Base-by-base conservation (phyloP, 2,888 invertebrate genomes). In the Lordiphosa fenestrarum region DNA sequence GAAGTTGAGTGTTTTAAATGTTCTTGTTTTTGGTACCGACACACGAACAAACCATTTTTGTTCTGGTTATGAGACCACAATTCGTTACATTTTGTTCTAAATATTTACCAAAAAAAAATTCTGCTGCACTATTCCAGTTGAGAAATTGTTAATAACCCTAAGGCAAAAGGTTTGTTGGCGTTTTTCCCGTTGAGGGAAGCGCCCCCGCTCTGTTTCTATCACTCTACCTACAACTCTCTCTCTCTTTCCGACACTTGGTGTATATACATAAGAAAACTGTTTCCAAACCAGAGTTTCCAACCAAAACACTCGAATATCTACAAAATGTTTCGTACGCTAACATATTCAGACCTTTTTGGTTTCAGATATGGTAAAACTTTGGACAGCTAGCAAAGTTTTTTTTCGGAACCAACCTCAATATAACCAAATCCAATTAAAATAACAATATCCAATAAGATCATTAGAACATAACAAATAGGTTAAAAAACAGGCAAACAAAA, bases 301-400 rank as follows among this genome's bases (percentile, higher is more conserved):
- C 41, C 52, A 62, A 52, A 62, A 56, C 57, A 73, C 58, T 53
- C 50, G 53, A 63, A 44, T 55, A 50, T 58, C 21, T n/a, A 54
- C 53, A 57, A 58, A 55, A 53, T 71, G 64, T 64, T 55, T 73
- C 70, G 72, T 67, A 64, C 69, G 80, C 84, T 81, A 81, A 81
- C 80, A 83, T 76, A 73, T 83, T 83, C 64, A 81, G 80, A 83
- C 73, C 85, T 81, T 54, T 81, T 83, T 85, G 80, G 80, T 85
- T 81, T 81, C 85, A 81, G 80, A 81, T 81, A 62, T 81, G 84
- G 84, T 84, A 81, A 81, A 53, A 76, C 65, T 68, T 73, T 84
- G 80, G 85, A 81, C 77, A 81, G 71, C 77, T 66, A 65, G 68
- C 63, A 74, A 74, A 82, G 75, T 68, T 63, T 63, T 30, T 3